Percentiles rank a stretch among this genome's conserved stretches.
Conservation (phyloP, 53 echinoderm and acorn worm species). For the Arbacia lixula region DNA sequence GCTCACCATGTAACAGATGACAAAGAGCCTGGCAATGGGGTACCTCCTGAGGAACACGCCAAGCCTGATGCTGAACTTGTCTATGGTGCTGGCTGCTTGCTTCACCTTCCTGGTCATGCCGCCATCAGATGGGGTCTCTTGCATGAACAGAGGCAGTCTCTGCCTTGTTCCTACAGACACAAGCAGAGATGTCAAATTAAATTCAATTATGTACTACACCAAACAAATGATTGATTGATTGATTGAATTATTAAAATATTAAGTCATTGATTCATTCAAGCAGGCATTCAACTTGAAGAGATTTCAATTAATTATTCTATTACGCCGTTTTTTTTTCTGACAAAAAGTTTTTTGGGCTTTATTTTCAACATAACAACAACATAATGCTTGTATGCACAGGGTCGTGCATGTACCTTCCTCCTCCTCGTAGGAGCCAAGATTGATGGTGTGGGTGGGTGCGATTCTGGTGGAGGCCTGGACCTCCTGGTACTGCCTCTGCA, state of each 20-base stretch:
- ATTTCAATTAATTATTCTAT: too few species aligned
- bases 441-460: conserved; percentile 59
- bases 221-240: too few species aligned
- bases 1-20: conserved; percentile 97
- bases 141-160: conserved; percentile 86
- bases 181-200: too few species aligned
- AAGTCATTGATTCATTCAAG: neutral
- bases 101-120: conserved; percentile 91
- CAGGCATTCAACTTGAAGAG: too few species aligned
- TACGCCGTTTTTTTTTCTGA: too few species aligned
- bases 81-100: conserved; percentile 86
- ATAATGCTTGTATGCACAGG: too few species aligned
- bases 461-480: conserved; percentile 61
- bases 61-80: conserved; percentile 86
- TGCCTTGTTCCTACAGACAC: conserved; percentile 76
- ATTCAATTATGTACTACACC: too few species aligned
- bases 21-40: conserved; percentile 94
- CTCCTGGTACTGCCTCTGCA: conserved; percentile 78
- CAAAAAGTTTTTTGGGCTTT: too few species aligned
- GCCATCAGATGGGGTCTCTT: conserved; percentile 83
- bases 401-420: conserved; percentile 93
- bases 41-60: conserved; percentile 94
- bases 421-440: conserved; percentile 73
- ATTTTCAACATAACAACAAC: too few species aligned
- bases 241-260: too few species aligned